Evolutionary conservation across 2,113 vertebrate genomes (phyloP), one percentile per base, ranked within the genome.

Genomic region (Micronycteris hirsuta): DNA sequence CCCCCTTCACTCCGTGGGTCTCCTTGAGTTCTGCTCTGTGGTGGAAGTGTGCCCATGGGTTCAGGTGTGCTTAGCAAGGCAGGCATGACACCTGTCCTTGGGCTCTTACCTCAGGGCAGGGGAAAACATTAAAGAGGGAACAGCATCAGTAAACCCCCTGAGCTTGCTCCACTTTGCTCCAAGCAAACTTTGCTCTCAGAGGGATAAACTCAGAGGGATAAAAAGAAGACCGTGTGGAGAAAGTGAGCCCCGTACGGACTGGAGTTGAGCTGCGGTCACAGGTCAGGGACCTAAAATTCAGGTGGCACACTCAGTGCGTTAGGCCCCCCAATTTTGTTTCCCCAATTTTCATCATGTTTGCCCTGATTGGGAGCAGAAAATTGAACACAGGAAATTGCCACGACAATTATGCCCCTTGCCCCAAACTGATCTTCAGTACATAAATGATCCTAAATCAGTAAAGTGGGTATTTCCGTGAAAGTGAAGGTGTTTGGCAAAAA

Each of bases 171-270:
- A 4, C 7, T 26, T 47, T 20, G 15, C 17, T 1, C 0, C 7
- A 45, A 41, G 20, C 54, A 56, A 56, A 4, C 10, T 26, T 56
- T 19, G 15, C 17, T 2, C 0, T 5, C n/a, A n/a, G n/a, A n/a
- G n/a, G n/a, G n/a, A n/a, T n/a, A 38, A 36, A 31, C 52, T 58
- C 26, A 0, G 12, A 45, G 54, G n/a, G 20, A 33, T 47, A 43
- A 9, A 43, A 41, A 24, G 49, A 49, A 16, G 24, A 16, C n/a
- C 17, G 9, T 14, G 26, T 8, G 0, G 0, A 3, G 22, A n/a
- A 43, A 54, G 4, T 15, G 71, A 26, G 33, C 73, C 47, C 13
- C 0, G 10, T 0, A 9, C 12, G n/a, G n/a, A 20, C 26, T 3
- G 12, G 58, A 73, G 65, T 7, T 5, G 49, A 49, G 47, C 45